Base-by-base conservation (phyloP, 2,888 invertebrate species). In the Netelia melanura region DNA sequence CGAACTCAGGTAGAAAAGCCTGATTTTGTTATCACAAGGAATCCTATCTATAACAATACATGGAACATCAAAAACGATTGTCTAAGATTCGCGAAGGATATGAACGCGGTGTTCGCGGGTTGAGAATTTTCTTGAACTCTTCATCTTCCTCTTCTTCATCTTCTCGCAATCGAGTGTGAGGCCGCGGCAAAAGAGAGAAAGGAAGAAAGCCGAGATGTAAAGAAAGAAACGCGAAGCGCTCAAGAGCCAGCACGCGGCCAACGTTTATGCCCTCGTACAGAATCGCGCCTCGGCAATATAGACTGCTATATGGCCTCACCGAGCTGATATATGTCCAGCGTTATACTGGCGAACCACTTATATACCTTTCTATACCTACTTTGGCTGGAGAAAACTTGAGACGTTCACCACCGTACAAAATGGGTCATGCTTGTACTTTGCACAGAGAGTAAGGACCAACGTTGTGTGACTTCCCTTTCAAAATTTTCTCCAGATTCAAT, bases 261-360 rank as follows among this genome's bases (percentile, higher is more conserved):
- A 81, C 77, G 67, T 81, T 84, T 84, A 84, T 84, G 68, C 72
- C 56, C 72, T 81, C 84, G 68, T 77, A 68, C 64, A 77, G 61
- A 81, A 84, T 81, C 84, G 68, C 68, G 68, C 68, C 61, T 23
- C 38, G 79, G 86, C 89, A 90, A 89, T 90, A 91, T 90, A 90
- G 90, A 90, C 90, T 90, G 86, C 86, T 90, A 89, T 90, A 91
- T 90, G 88, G 86, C 88, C 87, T 89, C 87, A 87, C 80, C 86
- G 87, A 86, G 75, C 87, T 90, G 90, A 90, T 91, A 87, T 90
- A 91, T 88, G 90, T 86, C 86, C 85, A 87, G 89, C 89, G 86
- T 90, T 90, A 89, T 90, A 84, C 75, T 67, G 88, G 86, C 86
- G 88, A 65, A 89, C 88, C 89, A 90, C 90, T 90, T 90, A 88